phyloP scores from a whole-genome alignment of 2,113 vertebrate genomes.

The Calidris pugnax region DNA sequence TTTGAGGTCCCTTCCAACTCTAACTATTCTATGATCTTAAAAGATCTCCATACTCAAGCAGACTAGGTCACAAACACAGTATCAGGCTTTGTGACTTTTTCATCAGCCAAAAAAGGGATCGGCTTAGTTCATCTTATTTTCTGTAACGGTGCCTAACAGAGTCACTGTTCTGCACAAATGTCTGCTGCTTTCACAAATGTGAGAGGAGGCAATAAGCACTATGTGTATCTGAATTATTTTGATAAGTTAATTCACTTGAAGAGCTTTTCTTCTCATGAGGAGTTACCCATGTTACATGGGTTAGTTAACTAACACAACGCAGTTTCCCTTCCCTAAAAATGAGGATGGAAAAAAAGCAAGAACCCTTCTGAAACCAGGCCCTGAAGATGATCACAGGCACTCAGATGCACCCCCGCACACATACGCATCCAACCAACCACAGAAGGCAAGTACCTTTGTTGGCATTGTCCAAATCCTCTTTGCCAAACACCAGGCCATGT shows the following conservation, averaged over 20 bases:
- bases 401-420: rapidly evolving
- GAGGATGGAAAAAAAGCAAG: background rate
- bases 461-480: constrained; percentile 90
- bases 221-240: background rate
- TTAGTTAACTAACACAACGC: background rate
- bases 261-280: background rate
- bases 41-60: background rate
- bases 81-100: background rate
- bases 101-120: background rate
- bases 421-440: background rate
- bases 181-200: background rate
- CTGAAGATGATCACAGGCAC: background rate
- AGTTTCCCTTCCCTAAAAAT: background rate
- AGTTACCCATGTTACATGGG: background rate
- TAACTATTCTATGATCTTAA: background rate
- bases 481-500: constrained; percentile 83
- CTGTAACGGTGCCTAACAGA: background rate
- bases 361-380: background rate
- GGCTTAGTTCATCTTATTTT: background rate
- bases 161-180: background rate
- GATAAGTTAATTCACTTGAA: background rate
- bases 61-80: background rate
- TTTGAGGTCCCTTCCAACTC: too few relatives aligned
- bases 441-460: constrained; percentile 79
- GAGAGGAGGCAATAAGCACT: background rate